Percentiles rank a stretch among this genome's conserved stretches.
Conservation (phyloP, 2,888 invertebrate genomes). For the Zhengitettix transpicula region DNA sequence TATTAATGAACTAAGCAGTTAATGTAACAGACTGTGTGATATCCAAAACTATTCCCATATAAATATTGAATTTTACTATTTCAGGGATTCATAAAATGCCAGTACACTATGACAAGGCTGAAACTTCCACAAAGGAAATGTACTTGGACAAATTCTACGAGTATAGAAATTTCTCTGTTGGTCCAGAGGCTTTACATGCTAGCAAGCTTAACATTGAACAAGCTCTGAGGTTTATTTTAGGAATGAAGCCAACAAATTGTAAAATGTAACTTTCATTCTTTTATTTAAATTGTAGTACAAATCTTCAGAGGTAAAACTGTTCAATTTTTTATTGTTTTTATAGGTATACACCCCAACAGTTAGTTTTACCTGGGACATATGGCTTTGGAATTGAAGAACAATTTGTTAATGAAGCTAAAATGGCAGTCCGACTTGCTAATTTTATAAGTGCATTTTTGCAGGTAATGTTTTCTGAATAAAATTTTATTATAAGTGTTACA, state of each 20-base stretch:
- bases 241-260: conserved; percentile 46
- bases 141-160: conserved; percentile 58
- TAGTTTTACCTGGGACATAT: conserved; percentile 71
- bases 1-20: too few relatives aligned
- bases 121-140: conserved; percentile 49
- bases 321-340: conserved; percentile 10
- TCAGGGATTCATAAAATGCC: conserved; percentile 75
- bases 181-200: conserved; percentile 45
- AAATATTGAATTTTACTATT: conserved; percentile 3
- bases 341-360: conserved; percentile 55
- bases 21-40: too few relatives aligned
- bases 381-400: conserved; percentile 74
- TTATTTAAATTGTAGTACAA: background rate
- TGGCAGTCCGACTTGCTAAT: conserved; percentile 89
- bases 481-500: conserved; percentile 3
- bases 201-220: conserved; percentile 59
- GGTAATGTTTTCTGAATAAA: conserved; percentile 25
- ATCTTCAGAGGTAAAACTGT: background rate
- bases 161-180: conserved; percentile 52
- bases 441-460: conserved; percentile 91
- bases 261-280: conserved; percentile 29
- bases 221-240: conserved; percentile 56
- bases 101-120: conserved; percentile 63
- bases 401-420: conserved; percentile 88
- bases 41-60: background rate